These are phyloP conservation scores for Temnothorax curvispinosus DNA, from an alignment of 1,140 invertebrate genomes.

Conservation along the genomic window DNA sequence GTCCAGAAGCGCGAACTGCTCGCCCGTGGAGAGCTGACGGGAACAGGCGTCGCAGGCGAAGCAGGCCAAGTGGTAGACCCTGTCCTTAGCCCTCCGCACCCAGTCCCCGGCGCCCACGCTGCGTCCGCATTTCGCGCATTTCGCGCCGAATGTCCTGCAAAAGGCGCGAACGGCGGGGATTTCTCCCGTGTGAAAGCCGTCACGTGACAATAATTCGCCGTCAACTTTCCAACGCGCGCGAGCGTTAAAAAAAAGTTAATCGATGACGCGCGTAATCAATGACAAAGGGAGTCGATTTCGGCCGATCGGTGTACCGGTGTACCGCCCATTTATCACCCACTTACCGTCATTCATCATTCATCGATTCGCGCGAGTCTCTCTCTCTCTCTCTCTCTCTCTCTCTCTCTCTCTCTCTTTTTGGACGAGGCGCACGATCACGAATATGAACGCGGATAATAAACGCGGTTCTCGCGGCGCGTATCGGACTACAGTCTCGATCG, in stretches of 20 bases:
- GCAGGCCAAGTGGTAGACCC: slow-evolving; percentile 99
- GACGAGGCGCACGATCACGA: neutral
- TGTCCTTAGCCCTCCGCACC: slow-evolving; percentile 97
- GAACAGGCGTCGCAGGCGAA: slow-evolving; percentile 99
- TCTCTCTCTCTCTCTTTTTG: neutral
- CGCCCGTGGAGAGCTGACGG: slow-evolving; percentile 97
- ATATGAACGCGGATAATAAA: slow-evolving; percentile 29
- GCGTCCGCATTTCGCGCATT: slow-evolving; percentile 97
- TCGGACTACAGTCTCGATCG: neutral
- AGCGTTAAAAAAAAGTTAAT: slow-evolving; percentile 36
- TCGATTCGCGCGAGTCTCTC: slow-evolving; percentile 24
- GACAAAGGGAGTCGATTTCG: neutral
- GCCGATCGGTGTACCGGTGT: slow-evolving; percentile 5
- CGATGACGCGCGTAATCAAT: slow-evolving; percentile 21
- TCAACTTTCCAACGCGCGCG: slow-evolving; percentile 17
- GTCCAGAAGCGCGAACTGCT: slow-evolving; percentile 98
- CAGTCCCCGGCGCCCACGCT: slow-evolving; percentile 97
- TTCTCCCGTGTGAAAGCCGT: slow-evolving; percentile 8
- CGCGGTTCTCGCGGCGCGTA: neutral
- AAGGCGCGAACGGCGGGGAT: slow-evolving; percentile 1
- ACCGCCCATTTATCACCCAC: slow-evolving; percentile 44
- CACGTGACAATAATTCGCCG: neutral
- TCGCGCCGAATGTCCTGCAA: slow-evolving; percentile 97
- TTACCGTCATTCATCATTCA: slow-evolving; percentile 41
- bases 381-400: neutral